Conservation (phyloP, 2,797 vertebrate species). For the Poeciliopsis turneri region DNA sequence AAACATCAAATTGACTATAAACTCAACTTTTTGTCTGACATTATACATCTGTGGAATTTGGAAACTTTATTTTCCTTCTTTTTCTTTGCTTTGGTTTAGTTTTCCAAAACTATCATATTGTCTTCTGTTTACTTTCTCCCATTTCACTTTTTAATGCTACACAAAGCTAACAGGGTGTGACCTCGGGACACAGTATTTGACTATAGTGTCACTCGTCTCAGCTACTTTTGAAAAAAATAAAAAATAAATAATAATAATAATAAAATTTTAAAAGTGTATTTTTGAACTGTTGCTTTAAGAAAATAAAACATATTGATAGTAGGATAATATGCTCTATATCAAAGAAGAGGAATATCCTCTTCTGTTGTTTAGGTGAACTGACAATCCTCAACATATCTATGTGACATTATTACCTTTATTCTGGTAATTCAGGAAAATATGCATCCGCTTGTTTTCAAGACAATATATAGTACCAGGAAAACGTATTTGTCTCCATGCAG, state of each 20-base stretch:
- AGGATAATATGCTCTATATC: background rate
- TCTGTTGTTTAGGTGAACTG: background rate
- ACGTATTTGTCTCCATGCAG: background rate
- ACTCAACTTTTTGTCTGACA: background rate
- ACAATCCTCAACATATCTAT: background rate
- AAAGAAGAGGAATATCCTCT: background rate
- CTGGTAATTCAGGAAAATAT: background rate
- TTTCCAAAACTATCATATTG: background rate
- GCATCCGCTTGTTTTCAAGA: background rate
- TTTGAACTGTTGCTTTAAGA: background rate
- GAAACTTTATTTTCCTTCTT: background rate
- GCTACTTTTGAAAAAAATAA: background rate
- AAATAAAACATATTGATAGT: background rate
- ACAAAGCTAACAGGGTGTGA: constrained; percentile 23
- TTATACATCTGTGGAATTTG: background rate
- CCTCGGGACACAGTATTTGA: background rate
- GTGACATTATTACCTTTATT: background rate
- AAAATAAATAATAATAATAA: too few relatives aligned
- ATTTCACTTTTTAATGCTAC: background rate
- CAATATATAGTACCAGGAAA: background rate
- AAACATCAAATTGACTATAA: background rate
- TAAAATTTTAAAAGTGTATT: background rate
- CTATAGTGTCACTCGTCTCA: constrained; percentile 6
- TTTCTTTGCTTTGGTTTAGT: background rate
- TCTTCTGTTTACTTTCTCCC: background rate